phyloP scores from a whole-genome alignment of 2,113 vertebrate genomes.

The Morone saxatilis region DNA sequence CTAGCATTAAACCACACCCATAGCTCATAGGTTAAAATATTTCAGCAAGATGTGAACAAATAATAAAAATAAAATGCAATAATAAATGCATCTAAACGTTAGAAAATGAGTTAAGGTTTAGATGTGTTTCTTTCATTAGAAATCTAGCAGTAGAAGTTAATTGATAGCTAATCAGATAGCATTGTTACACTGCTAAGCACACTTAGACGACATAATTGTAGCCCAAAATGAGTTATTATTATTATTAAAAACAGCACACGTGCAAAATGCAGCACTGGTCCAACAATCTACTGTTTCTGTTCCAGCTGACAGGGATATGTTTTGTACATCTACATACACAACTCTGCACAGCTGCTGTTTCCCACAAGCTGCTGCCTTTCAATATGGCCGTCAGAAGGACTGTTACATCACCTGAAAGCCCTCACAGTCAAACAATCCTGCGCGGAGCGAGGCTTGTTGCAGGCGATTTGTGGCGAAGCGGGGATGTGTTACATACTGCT shows the following conservation, averaged over 20 bases:
- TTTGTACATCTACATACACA: slow-evolving; percentile 9
- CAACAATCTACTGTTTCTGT: neutral
- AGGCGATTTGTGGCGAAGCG: slow-evolving; percentile 31
- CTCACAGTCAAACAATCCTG: slow-evolving; percentile 12
- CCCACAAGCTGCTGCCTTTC: slow-evolving; percentile 41
- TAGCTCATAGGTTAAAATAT: too few species aligned
- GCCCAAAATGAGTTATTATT: neutral
- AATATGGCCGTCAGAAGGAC: slow-evolving; percentile 56
- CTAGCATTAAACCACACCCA: too few species aligned
- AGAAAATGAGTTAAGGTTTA: too few species aligned
- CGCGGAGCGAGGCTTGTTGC: slow-evolving; percentile 9
- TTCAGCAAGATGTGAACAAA: too few species aligned
- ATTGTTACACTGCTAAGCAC: too few species aligned
- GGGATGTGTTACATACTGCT: slow-evolving; percentile 21
- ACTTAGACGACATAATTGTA: neutral
- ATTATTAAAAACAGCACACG: neutral
- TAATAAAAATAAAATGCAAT: too few species aligned
- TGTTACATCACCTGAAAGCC: slow-evolving; percentile 60
- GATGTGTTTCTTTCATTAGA: too few species aligned
- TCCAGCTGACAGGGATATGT: neutral
- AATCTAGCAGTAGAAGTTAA: too few species aligned
- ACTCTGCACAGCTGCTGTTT: slow-evolving; percentile 38
- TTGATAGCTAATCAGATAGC: too few species aligned
- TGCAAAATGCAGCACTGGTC: neutral
- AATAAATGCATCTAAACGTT: too few species aligned